Conservation (phyloP, 1,140 invertebrate species). For the Drosophila bocki region DNA sequence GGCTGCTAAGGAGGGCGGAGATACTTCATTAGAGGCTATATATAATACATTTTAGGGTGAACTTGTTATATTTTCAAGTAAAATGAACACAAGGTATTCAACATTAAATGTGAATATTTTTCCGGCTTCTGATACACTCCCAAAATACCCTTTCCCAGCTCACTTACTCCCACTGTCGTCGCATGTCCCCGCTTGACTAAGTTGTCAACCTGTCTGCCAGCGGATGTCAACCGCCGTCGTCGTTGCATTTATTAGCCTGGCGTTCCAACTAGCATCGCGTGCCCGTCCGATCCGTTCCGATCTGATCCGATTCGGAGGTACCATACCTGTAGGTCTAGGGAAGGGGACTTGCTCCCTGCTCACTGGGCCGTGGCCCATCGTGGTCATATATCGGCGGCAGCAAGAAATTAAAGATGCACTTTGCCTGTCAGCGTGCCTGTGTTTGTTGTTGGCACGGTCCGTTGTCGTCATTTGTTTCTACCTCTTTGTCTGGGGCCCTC, state of each 20-base stretch:
- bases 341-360: constrained; percentile 32
- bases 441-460: constrained; percentile 54
- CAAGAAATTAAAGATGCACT: constrained; percentile 77
- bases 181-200: constrained; percentile 58
- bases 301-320: constrained; percentile 10
- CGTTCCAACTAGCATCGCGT: constrained; percentile 68
- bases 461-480: constrained; percentile 59
- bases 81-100: not conserved
- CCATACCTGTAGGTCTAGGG: not conserved
- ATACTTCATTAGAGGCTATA: not conserved
- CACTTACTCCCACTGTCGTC: not conserved
- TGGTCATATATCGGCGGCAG: constrained; percentile 37
- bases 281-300: constrained; percentile 25
- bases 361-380: constrained; percentile 65
- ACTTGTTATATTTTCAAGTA: not conserved
- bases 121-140: not conserved
- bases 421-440: constrained; percentile 69
- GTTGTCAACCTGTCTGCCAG: constrained; percentile 70
- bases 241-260: constrained; percentile 63
- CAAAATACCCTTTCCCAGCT: not conserved
- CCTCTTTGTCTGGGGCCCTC: constrained; percentile 5
- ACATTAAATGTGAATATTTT: not conserved
- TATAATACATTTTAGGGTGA: not conserved
- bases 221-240: constrained; percentile 50
- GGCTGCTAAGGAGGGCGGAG: constrained; percentile 17